Percentiles rank a stretch among this genome's conserved stretches.
Evolutionary conservation across 2,888 invertebrate species (phyloP).

Genomic region (Caenorhabditis panamensis): DNA sequence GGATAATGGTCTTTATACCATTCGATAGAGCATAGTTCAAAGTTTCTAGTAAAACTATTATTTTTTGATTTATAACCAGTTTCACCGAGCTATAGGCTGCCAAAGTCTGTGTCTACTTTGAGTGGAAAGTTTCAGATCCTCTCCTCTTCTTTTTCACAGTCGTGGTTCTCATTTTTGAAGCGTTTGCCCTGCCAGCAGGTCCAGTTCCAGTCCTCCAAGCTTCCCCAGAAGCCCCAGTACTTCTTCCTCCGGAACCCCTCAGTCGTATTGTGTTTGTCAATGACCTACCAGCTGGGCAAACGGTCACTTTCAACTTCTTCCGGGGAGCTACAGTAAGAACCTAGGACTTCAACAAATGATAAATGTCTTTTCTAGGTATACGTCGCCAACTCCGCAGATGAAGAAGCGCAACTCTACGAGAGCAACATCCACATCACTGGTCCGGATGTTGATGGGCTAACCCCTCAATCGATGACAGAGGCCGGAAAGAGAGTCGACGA

Average conservation of each 20-base stretch:
- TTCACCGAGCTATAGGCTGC: too few species aligned
- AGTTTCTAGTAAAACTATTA: too few species aligned
- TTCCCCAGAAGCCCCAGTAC: slow-evolving; percentile 9
- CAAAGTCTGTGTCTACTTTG: too few species aligned
- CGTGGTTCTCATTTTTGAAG: slow-evolving; percentile 15
- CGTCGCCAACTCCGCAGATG: slow-evolving; percentile 39
- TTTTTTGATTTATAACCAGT: too few species aligned
- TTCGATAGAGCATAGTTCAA: too few species aligned
- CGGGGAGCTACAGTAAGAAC: slow-evolving; percentile 24
- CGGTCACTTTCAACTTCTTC: slow-evolving; percentile 28
- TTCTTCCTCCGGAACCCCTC: slow-evolving; percentile 25
- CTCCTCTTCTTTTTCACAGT: slow-evolving; percentile 4
- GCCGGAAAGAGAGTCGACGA: slow-evolving; percentile 13
- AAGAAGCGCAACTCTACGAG: slow-evolving; percentile 39
- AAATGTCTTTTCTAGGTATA: slow-evolving; percentile 26
- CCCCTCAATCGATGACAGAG: slow-evolving; percentile 21
- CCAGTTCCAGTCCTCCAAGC: slow-evolving; percentile 1
- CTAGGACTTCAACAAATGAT: not conserved
- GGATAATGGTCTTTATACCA: too few species aligned
- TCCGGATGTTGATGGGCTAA: slow-evolving; percentile 6
- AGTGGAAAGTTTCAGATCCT: slow-evolving; percentile 45
- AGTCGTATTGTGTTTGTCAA: slow-evolving; percentile 51
- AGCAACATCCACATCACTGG: slow-evolving; percentile 35
- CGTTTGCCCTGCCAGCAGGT: slow-evolving; percentile 1
- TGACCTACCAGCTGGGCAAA: slow-evolving; percentile 48